Evolutionary conservation across 2,888 invertebrate species (phyloP), one percentile per base, ranked within the genome.

Genomic region (Drosophila anomalata): DNA sequence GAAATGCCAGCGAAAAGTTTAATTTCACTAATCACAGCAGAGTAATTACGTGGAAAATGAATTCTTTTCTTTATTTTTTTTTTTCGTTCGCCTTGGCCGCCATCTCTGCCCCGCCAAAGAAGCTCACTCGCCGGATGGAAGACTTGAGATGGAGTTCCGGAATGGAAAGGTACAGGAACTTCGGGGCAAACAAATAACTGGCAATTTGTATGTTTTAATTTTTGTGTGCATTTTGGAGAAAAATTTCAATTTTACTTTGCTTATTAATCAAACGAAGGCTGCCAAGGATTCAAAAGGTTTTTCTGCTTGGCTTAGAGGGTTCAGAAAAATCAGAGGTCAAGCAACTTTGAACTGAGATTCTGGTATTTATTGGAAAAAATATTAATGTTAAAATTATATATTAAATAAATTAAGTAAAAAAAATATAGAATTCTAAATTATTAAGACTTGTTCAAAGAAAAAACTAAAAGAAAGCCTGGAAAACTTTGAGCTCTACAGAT

Each of bases 41-140:
- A 88, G 90, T 90, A 90, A 90, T 90, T 91, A 90, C 85, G 91
- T 90, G 90, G 91, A 90, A 90, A 90, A 90, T 91, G 88, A 90
- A 89, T 89, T 90, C 89, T 89, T 89, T 86, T 78, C 58, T 71
- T 56, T 61, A 14, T 24, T 41, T 62, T 50, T 41, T 57, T 41
- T 57, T 33, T 6, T 36, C 6, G 6, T n/a, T 7, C 36, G n/a
- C 36, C 39, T 63, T 59, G 20, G 36, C 62, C 42, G 26, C 36
- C 36, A 36, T 52, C 56, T 5, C 46, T 14, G n/a, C 41, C 41
- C 36, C 46, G 41, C 29, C 51, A 47, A 63, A 44, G 47, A 46
- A 56, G 69, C 68, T 67, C 26, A 12, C 50, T 33, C 24, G 24
- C 33, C 55, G 55, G 55, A 56, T 14, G 50, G 56, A 20, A 9